Base-by-base conservation (phyloP, 2,113 vertebrate species). In the Poeciliopsis occidentalis region DNA sequence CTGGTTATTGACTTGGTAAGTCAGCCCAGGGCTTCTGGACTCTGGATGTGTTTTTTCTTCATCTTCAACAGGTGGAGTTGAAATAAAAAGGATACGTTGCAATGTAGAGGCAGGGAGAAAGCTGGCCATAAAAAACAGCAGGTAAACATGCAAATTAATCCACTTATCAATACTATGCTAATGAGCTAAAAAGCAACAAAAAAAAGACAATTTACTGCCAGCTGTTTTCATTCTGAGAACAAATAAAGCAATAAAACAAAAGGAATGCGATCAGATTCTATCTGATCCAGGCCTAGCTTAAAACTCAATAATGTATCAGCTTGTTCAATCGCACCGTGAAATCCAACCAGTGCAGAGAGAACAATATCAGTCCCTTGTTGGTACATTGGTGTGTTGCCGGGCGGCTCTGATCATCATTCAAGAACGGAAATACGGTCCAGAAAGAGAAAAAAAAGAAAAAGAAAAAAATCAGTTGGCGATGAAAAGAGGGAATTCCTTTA, bases 161-260 rank as follows among this genome's bases (percentile, higher is more conserved):
- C 34, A 37, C 10, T 37, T 11, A 37, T 37, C 10, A 37, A 37
- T 37, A 37, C 34, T 11, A 47, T 19, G 44, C 44, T 47, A 6
- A 6, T 47, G 6, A 6, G 17, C 2, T 19, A 17, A 17, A 19
- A 17, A 47, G 44, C 4, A 19, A 47, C 3, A 47, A 47, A 47
- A 19, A n/a, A 47, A 47, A 41, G 4, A 47, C 5, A 47, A 47
- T 47, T 47, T 17, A 6, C 5, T 63, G 73, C 51, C n/a, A 64
- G 76, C 63, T 69, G 67, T 73, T 74, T 79, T 75, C 69, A 69
- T 80, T 81, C 41, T 54, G 26, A 79, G 69, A 17, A 64, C 61
- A 67, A 60, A 67, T 32, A 79, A 83, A 30, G 60, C 37, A 80
- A 31, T 24, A 32, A 47, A 81, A 78, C 12, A 67, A 60, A 76